phyloP scores from a whole-genome alignment of 2,888 invertebrate genomes.

The Philaethria dido region DNA sequence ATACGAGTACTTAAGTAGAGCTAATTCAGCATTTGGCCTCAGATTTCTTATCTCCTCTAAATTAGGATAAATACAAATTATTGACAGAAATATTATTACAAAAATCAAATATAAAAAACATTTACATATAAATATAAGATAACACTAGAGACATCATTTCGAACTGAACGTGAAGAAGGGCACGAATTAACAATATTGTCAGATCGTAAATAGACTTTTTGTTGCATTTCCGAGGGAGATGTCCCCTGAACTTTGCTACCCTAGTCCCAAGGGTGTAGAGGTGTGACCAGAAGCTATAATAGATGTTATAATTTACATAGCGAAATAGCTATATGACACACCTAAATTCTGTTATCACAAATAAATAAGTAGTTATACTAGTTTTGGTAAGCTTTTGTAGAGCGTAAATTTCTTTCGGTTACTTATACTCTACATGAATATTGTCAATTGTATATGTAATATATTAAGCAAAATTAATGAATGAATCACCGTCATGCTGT shows the following conservation, averaged over 20 bases:
- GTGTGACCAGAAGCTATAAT: constrained; percentile 53
- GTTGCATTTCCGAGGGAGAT: constrained; percentile 46
- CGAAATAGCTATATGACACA: neutral
- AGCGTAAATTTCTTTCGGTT: too few relatives aligned
- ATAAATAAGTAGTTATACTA: neutral
- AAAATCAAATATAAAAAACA: neutral
- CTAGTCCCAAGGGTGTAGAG: constrained; percentile 52
- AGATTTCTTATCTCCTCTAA: too few relatives aligned
- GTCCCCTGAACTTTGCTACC: constrained; percentile 46
- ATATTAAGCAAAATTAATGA: too few relatives aligned
- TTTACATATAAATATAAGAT: constrained; percentile 19
- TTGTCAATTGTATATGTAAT: too few relatives aligned
- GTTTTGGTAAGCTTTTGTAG: neutral
- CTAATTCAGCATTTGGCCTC: too few relatives aligned
- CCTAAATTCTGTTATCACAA: neutral
- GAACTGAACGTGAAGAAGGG: constrained; percentile 31
- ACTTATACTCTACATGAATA: too few relatives aligned
- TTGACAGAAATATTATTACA: neutral
- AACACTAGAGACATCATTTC: constrained; percentile 8
- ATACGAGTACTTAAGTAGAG: too few relatives aligned
- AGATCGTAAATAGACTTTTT: constrained; percentile 49
- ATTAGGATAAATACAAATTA: too few relatives aligned
- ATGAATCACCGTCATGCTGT: too few relatives aligned
- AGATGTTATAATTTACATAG: constrained; percentile 36
- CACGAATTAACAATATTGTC: constrained; percentile 48